Evolutionary conservation across 2,113 vertebrate genomes (phyloP).

Genomic region (Nyctibius bracteatus): DNA sequence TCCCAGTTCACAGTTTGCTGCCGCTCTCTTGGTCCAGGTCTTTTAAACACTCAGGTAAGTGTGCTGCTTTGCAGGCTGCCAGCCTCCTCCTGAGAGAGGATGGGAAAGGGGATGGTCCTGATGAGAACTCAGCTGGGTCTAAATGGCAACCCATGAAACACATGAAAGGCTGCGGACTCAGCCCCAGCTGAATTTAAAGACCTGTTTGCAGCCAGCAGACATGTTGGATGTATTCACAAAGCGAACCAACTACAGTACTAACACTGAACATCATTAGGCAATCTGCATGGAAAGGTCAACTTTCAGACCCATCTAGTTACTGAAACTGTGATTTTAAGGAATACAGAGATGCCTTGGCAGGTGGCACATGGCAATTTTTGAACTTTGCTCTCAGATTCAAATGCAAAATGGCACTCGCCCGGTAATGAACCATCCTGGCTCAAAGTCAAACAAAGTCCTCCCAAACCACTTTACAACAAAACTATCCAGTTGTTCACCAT

Average conservation of each 20-base stretch:
- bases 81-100: background rate
- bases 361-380: background rate
- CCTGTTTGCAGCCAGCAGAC: background rate
- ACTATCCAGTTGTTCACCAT: background rate
- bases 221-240: background rate
- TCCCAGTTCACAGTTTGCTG: background rate
- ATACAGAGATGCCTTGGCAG: background rate
- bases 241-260: background rate
- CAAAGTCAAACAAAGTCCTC: background rate
- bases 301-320: background rate
- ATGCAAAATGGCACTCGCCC: background rate
- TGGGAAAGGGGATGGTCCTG: background rate
- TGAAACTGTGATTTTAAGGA: background rate
- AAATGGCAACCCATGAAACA: background rate
- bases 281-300: background rate
- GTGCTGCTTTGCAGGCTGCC: background rate
- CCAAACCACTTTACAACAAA: background rate
- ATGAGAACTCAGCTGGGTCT: background rate
- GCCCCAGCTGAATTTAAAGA: background rate
- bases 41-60: background rate
- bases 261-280: background rate
- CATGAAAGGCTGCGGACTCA: background rate
- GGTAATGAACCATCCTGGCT: background rate
- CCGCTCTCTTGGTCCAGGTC: background rate
- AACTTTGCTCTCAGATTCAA: background rate